Conservation (phyloP, 2,113 vertebrate species). For the Nyctereutes procyonoides region DNA sequence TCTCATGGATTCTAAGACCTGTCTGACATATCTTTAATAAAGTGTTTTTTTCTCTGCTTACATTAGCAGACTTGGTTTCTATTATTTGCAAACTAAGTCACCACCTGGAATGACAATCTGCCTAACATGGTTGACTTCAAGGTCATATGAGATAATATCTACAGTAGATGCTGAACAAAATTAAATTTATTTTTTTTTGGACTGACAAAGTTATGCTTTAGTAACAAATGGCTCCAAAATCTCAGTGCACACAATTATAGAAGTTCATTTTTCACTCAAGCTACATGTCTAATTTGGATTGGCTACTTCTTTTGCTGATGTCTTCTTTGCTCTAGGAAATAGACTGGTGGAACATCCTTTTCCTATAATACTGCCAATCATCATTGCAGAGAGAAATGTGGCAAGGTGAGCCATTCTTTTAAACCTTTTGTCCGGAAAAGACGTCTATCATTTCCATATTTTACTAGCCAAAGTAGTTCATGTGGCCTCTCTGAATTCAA, state of each 20-base stretch:
- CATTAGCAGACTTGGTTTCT: not conserved
- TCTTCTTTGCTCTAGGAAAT: not conserved
- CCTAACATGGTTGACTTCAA: not conserved
- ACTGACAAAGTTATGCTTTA: not conserved
- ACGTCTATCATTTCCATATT: not conserved
- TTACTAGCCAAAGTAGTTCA: not conserved
- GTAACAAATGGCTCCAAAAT: not conserved
- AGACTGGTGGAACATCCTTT: not conserved
- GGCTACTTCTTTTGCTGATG: not conserved
- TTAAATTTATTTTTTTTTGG: not conserved
- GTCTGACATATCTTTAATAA: not conserved
- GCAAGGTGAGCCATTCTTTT: not conserved
- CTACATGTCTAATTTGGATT: not conserved
- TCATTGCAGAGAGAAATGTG: not conserved
- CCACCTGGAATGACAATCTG: not conserved
- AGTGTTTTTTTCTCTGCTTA: not conserved
- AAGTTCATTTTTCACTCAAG: not conserved
- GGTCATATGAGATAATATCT: not conserved
- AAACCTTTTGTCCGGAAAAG: not conserved
- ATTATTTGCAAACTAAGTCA: not conserved
- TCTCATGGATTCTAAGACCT: not conserved
- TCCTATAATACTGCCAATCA: not conserved
- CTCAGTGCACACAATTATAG: not conserved
- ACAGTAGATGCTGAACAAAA: not conserved
- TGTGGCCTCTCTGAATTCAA: not conserved